Evolutionary conservation across 2,797 vertebrate genomes (phyloP).

Genomic region (Mus minutoides): DNA sequence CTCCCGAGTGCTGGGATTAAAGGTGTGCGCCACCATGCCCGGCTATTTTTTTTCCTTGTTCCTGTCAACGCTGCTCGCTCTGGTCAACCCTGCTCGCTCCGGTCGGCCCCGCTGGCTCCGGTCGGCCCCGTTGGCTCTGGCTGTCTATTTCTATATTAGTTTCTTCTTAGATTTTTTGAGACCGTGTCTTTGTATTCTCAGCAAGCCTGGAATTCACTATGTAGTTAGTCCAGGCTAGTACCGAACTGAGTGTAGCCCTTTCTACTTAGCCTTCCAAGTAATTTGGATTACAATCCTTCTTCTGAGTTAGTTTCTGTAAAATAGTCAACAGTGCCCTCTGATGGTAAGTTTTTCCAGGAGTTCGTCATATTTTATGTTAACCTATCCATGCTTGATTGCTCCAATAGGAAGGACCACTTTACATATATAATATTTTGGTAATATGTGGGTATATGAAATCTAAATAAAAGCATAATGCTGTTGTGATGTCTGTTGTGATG

Average conservation of each 20-base stretch:
- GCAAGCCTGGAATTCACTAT: neutral
- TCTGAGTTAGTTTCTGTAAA: conserved; percentile 19
- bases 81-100: no score
- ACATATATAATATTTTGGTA: conserved; percentile 5
- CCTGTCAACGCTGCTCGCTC: no score
- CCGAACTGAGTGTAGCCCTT: neutral
- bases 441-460: neutral
- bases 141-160: neutral
- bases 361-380: conserved; percentile 44
- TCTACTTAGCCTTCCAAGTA: neutral
- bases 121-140: no score
- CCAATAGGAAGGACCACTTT: neutral
- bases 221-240: neutral
- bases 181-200: neutral
- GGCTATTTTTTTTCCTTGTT: no score
- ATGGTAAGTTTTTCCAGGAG: conserved; percentile 41
- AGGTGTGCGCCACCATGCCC: no score
- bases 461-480: conserved; percentile 35
- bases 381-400: conserved; percentile 6
- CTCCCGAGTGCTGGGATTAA: neutral
- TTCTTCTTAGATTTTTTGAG: neutral
- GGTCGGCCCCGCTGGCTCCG: no score
- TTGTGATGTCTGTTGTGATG: neutral
- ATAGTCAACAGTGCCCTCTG: neutral
- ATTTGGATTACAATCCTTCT: neutral